Evolutionary conservation across 2,797 vertebrate genomes (phyloP).

Genomic region (Ibycter americanus): DNA sequence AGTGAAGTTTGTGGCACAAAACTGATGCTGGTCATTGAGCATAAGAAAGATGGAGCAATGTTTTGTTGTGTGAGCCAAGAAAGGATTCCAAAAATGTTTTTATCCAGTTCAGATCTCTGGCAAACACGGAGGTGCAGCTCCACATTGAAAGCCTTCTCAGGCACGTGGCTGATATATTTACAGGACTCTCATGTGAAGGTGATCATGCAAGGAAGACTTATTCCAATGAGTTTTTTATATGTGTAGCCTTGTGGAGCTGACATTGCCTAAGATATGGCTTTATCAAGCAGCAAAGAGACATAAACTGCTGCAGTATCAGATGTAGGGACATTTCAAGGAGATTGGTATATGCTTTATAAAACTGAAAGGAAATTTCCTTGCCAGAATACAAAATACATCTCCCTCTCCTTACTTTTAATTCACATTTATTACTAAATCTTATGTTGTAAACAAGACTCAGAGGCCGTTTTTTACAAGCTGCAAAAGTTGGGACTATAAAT

Average conservation of each 20-base stretch:
- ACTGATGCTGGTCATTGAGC: neutral
- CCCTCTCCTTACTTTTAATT: neutral
- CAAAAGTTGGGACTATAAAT: neutral
- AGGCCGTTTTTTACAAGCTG: neutral
- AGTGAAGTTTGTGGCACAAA: neutral
- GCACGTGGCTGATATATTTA: accelerated
- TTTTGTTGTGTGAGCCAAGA: neutral
- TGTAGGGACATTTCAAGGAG: constrained; percentile 9
- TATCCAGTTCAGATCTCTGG: constrained; percentile 12
- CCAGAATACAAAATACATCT: neutral
- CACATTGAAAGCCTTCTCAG: neutral
- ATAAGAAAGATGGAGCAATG: neutral
- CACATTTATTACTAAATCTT: neutral
- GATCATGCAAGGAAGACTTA: neutral
- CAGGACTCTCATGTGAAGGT: neutral
- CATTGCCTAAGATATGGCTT: neutral
- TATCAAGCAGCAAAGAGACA: neutral
- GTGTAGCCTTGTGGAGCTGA: neutral
- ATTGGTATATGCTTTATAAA: neutral
- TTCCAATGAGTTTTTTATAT: neutral
- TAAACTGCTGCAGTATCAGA: neutral
- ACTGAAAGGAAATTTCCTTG: neutral
- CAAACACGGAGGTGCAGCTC: neutral
- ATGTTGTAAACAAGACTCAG: neutral
- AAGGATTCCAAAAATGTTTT: neutral